Base-by-base conservation (phyloP, 2,113 vertebrate species). In the Urocolius indicus region DNA sequence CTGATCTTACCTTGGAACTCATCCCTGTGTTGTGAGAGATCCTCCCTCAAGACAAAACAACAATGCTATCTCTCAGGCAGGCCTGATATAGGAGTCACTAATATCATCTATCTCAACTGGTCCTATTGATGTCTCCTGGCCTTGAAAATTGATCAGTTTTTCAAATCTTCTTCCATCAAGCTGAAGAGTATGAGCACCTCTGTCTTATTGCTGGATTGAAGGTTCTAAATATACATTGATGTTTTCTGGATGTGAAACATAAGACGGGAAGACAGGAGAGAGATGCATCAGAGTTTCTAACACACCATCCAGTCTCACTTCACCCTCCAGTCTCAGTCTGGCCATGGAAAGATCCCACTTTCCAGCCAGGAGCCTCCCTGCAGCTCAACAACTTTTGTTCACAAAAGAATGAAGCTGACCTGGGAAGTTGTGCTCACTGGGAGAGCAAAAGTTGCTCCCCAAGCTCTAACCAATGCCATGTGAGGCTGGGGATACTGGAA, bases 11-110 rank as follows among this genome's bases (percentile, higher is more conserved):
- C 30, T 0, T 76, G 77, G 79, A 80, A 89, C 34, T 88, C 84
- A 93, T 52, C 83, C 74, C 65, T 32, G 18, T 13, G 1, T 46
- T 84, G 85, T 0, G 9, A 84, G 84, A 89, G 65, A 82, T 78
- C 95, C 85, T 96, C 82, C 89, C 80, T 88, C 24, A 5, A 78
- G 61, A 57, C 76, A 84, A 87, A 95, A 93, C 54, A 94, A 36
- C 82, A 86, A 36, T 45, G 63, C 51, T 65, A 3, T 52, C 78
- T 75, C 78, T 61, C 45, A 61, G 59, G 18, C 65, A 38, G 30
- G 30, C 52, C 69, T 57, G 52, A 34, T 17, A 46, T 14, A 66
- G 79, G 79, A 90, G n/a, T 68, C 78, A 36, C 59, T n/a, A 20
- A 51, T n/a, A 51, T 73, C 38, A 63, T 14, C 65, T 72, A 48